Evolutionary conservation across 1,140 invertebrate genomes (phyloP), one percentile per base, ranked within the genome.

Genomic region (Calephelis nemesis): DNA sequence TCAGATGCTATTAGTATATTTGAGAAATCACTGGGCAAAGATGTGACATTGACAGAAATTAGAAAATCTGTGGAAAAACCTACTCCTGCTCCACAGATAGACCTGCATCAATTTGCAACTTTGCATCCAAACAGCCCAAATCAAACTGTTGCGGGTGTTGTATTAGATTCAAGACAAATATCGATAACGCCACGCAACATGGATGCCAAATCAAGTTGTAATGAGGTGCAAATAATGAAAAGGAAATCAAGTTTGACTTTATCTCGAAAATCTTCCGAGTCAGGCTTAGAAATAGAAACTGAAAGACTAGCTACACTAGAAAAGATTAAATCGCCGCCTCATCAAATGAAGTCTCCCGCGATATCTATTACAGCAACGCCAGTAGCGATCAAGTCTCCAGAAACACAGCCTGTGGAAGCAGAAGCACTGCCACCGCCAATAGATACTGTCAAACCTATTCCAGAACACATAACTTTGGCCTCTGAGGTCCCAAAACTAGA

Each of bases 41-140:
- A 92, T 81, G 88, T 92, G 11, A 92, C 89, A n/a, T 74, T 92
- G 65, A 91, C 89, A 63, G 92, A 92, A 74, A 86, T 92, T 60
- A 88, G 88, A 62, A 92, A 92, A 71, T 92, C 92, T 11, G 87
- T 90, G n/a, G 92, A 92, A 30, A 92, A 91, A 74, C 71, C 78
- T 58, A 70, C 75, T 0, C 70, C 84, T 8, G 47, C 75, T 6
- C 72, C 82, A 40, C 83, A 80, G 70, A 81, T 89, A 11, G 88
- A 91, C 52, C 68, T 87, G 45, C 80, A 87, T 70, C 87, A 88
- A 52, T 86, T 84, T 67, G 84, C 84, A 30, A 88, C 87, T n/a
- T 70, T 90, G 50, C 86, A 88, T 62, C 82, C 87, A 1, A 87
- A 80, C 30, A 85, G 78, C 47, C 68, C 78, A 6, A 84, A 62